phyloP scores from a whole-genome alignment of 2,113 vertebrate genomes.

The Lamprologus callipterus region DNA sequence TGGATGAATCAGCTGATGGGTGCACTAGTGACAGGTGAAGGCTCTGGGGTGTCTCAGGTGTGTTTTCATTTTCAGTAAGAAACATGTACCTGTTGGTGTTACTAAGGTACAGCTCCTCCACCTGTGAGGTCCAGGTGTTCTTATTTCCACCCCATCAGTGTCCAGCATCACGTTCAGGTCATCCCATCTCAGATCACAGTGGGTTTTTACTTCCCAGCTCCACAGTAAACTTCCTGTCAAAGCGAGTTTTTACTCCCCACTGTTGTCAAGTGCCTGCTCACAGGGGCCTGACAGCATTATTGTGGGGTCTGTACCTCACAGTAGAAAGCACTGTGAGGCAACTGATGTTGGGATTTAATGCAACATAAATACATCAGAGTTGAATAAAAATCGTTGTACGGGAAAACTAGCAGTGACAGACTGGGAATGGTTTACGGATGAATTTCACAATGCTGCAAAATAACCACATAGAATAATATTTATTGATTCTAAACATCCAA shows the following conservation, averaged over 20 bases:
- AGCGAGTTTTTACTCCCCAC: background rate
- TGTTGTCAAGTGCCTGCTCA: background rate
- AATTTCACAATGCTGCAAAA: background rate
- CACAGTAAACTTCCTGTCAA: background rate
- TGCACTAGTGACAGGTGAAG: background rate
- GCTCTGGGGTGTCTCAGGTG: background rate
- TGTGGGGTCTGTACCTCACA: background rate
- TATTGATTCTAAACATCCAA: background rate
- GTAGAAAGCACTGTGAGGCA: background rate
- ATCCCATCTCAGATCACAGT: background rate
- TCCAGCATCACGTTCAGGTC: background rate
- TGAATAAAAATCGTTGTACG: background rate
- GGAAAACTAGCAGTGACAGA: background rate
- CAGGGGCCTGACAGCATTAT: background rate
- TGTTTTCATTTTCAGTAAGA: background rate
- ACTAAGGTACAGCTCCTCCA: background rate
- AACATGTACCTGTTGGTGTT: background rate
- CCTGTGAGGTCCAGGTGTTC: background rate
- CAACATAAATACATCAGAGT: background rate
- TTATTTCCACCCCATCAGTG: background rate
- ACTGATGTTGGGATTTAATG: background rate
- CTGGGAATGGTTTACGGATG: background rate
- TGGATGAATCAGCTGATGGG: background rate
- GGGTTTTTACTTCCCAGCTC: background rate
- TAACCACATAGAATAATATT: background rate